Evolutionary conservation across 2,797 vertebrate genomes (phyloP).

Genomic region (Anableps anableps): DNA sequence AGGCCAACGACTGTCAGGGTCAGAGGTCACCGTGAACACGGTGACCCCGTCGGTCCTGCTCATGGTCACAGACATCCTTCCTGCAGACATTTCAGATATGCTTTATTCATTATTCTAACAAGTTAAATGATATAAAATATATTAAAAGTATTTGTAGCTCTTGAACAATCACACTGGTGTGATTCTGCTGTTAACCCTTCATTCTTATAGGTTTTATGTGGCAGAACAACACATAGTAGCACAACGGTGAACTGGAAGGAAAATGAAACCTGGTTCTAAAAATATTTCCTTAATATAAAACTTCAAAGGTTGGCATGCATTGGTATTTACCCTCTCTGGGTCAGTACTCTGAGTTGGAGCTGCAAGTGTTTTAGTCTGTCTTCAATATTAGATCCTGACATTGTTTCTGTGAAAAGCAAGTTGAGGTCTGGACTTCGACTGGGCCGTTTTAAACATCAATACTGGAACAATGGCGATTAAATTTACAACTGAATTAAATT

Average conservation of each 20-base stretch:
- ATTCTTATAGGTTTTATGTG: not conserved
- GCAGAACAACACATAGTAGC: not conserved
- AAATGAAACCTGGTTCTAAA: not conserved
- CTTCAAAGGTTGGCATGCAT: not conserved
- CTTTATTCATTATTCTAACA: not conserved
- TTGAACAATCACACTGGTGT: not conserved
- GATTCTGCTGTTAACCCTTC: not conserved
- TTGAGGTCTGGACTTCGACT: not conserved
- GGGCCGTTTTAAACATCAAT: not conserved
- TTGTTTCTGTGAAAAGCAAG: too few species aligned
- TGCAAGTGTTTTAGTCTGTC: too few species aligned
- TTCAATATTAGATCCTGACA: too few species aligned
- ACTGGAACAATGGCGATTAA: not conserved
- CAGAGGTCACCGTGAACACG: conserved; percentile 65
- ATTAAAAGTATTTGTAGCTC: not conserved
- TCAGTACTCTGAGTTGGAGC: not conserved
- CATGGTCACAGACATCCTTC: conserved; percentile 70
- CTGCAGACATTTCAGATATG: not conserved
- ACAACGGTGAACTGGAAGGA: not conserved
- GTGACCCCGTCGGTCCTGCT: conserved; percentile 64
- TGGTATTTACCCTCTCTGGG: too few species aligned
- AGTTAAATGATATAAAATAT: not conserved
- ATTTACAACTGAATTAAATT: not conserved
- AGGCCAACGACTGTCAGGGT: conserved; percentile 61
- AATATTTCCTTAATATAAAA: not conserved